Base-by-base conservation (phyloP, 2,888 invertebrate genomes). In the Melikaiella ostensackeni region DNA sequence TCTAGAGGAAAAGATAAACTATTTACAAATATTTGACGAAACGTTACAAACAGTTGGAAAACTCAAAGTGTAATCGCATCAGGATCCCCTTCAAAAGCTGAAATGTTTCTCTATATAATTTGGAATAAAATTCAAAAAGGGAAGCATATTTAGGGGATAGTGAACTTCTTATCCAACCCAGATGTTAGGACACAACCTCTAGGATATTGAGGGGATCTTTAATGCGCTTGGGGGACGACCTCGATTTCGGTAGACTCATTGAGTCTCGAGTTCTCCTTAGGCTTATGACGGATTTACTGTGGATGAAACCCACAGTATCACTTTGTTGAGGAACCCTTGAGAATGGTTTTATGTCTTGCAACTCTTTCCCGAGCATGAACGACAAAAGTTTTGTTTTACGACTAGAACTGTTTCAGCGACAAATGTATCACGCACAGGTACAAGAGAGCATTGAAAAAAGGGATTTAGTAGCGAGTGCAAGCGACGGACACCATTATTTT, bases 341-440 rank as follows among this genome's bases (percentile, higher is more conserved):
- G 33, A 50, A 50, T 33, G 50, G 30, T 70, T 70, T 70, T 50
- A 70, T 30, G 50, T 33, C 11, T 11, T 50, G 50, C 13, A 70
- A 30, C 30, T 70, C 21, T 63, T 38, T 27, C 27, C 66, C 42
- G 13, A 21, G 4, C 50, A 46, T n/a, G n/a, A 46, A 24, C 70
- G 27, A 46, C 19, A 50, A 19, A 70, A 70, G 27, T 70, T 70
- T n/a, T 70, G 24, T 16, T 70, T 70, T 50, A 50, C 30, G 70
- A 50, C 30, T 50, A 46, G 30, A 50, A n/a, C 9, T 50, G 50
- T 70, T 70, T 33, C n/a, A 50, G 38, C 64, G 38, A 42, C 46
- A 70, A 50, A 70, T 70, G 50, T 50, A 70, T 70, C 27, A 70
- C 66, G 66, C 46, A 66, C 66, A 46, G 16, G 50, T 9, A 70